Percentiles rank a stretch among this genome's conserved stretches.
Conservation (phyloP, 2,888 invertebrate species). For the Heliothis peltigera region DNA sequence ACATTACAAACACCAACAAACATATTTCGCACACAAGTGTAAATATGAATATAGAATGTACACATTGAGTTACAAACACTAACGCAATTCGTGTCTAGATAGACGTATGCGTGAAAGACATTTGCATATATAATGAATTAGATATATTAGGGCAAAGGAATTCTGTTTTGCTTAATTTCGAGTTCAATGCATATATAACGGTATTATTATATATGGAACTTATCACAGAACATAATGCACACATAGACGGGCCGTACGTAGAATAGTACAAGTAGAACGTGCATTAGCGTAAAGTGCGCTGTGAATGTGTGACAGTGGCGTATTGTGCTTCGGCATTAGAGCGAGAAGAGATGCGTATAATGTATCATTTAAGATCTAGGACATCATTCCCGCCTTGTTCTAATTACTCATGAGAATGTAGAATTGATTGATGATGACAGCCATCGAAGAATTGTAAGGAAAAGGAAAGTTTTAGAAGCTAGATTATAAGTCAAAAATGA, state of each 20-base stretch:
- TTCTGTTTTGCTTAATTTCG: conserved; percentile 66
- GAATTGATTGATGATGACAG: conserved; percentile 69
- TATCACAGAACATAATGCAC: conserved; percentile 55
- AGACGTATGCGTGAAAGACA: conserved; percentile 71
- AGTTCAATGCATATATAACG: conserved; percentile 57
- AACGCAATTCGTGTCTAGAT: conserved; percentile 41
- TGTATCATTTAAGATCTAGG: conserved; percentile 85
- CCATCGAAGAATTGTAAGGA: conserved; percentile 40
- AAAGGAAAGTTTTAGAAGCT: conserved; percentile 46
- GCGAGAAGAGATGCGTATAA: conserved; percentile 84
- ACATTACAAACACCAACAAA: conserved; percentile 56
- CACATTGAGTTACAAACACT: conserved; percentile 63
- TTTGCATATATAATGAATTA: conserved; percentile 67
- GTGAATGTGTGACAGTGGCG: conserved; percentile 74
- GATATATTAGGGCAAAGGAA: conserved; percentile 64
- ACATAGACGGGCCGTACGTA: conserved; percentile 39
- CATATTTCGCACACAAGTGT: conserved; percentile 57
- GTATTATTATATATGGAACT: conserved; percentile 53
- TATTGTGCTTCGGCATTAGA: conserved; percentile 86
- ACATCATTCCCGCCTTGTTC: conserved; percentile 81
- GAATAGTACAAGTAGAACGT: conserved; percentile 54
- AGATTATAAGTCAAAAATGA: conserved; percentile 49
- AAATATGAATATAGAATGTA: conserved; percentile 63
- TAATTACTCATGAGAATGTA: conserved; percentile 78
- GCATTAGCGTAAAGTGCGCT: conserved; percentile 47